Evolutionary conservation across 2,888 invertebrate genomes (phyloP).

Genomic region (Acleris sparsana): DNA sequence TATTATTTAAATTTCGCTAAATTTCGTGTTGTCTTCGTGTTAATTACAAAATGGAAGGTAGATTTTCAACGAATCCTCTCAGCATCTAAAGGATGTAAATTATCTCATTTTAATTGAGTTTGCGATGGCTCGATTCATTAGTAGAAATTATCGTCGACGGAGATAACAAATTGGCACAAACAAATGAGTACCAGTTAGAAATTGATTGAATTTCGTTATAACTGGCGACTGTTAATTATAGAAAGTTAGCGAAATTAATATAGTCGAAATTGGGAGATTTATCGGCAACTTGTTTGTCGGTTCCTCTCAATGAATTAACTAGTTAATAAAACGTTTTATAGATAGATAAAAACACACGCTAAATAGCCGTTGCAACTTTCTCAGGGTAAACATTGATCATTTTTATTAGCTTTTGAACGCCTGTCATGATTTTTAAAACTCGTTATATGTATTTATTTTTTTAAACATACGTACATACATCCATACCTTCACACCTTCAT

Average conservation of each 20-base stretch:
- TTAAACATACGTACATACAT: too few species aligned
- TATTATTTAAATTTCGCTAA: too few species aligned
- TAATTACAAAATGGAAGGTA: too few species aligned
- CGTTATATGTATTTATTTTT: too few species aligned
- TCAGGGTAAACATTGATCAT: too few species aligned
- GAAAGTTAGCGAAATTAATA: conserved; percentile 35
- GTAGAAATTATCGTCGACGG: conserved; percentile 37
- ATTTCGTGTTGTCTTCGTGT: too few species aligned
- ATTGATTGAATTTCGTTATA: conserved; percentile 49
- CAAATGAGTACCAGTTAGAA: conserved; percentile 39
- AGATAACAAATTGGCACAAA: conserved; percentile 47
- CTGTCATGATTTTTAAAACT: too few species aligned
- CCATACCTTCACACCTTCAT: too few species aligned
- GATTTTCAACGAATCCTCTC: background rate
- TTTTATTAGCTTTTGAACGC: too few species aligned
- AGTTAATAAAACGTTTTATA: background rate
- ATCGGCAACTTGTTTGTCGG: conserved; percentile 24
- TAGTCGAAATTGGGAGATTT: conserved; percentile 21
- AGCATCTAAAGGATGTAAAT: background rate
- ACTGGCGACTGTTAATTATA: conserved; percentile 18
- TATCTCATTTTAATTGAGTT: background rate
- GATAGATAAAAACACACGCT: background rate
- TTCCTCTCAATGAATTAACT: conserved; percentile 8
- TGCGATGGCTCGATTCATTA: conserved; percentile 14
- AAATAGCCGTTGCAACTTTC: too few species aligned